Evolutionary conservation across 2,113 vertebrate genomes (phyloP).

Genomic region (Myanophis thanlyinensis): DNA sequence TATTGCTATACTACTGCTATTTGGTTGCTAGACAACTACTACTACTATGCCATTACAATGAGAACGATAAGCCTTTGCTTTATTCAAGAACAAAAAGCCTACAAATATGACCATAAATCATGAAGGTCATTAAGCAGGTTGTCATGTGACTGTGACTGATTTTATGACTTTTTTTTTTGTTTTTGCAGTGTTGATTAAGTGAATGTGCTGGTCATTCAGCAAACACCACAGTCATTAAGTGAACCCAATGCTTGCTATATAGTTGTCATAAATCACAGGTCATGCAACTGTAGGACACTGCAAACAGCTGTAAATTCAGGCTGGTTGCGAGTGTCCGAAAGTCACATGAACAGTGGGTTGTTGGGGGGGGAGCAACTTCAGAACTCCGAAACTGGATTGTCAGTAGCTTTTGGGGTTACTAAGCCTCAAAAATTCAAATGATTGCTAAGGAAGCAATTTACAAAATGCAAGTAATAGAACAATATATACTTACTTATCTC

Average conservation of each 20-base stretch:
- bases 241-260: neutral
- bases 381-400: neutral
- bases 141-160: neutral
- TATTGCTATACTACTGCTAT: neutral
- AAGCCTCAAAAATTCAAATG: neutral
- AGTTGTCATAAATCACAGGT: neutral
- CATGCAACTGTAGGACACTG: neutral
- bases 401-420: neutral
- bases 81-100: neutral
- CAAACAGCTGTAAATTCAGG: neutral
- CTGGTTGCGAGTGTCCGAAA: neutral
- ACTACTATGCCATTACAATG: neutral
- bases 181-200: neutral
- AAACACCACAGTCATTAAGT: neutral
- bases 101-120: neutral
- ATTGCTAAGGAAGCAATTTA: neutral
- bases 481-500: neutral
- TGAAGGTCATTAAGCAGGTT: neutral
- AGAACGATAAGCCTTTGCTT: neutral
- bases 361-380: neutral
- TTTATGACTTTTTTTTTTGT: neutral
- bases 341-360: neutral
- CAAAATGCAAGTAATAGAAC: neutral
- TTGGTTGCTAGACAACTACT: neutral
- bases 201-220: neutral